Evolutionary conservation across 2,797 vertebrate genomes (phyloP), one percentile per base, ranked within the genome.

Genomic region (Botia almorhae): DNA sequence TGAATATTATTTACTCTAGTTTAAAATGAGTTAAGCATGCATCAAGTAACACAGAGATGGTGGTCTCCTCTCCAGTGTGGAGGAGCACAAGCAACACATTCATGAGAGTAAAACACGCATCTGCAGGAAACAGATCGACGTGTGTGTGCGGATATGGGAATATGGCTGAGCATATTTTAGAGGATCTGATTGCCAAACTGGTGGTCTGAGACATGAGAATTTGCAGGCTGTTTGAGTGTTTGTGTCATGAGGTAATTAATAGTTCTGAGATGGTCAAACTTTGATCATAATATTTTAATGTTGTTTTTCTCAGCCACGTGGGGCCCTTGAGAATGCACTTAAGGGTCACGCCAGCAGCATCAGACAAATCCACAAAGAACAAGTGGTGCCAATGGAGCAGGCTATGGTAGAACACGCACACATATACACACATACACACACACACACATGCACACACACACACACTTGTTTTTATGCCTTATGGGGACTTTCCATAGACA

Each of bases 351-450:
- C 93, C 81, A 95, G 93, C 87, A 96, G 82, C 67, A 94, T 98
- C 86, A 91, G 93, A 84, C 89, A 84, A 84, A 95, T 98, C 86
- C 94, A 99, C 87, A 91, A 87, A 74, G 92, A 95, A 4, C 93
- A 94, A 81, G 95, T 97, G 7, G 65, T 96, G 74, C 96, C 96
- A 0, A 81, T 98, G 91, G 95, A 96, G 85, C 94, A 96, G 85
- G 92, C 94, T 51, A 95, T 96, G 97, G 97, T 98, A 96, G 96
- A 53, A 39, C 51, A 23, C 4, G 3, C 33, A 33, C 16, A 39
- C 23, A 48, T 29, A 16, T 5, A 33, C 33, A 33, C 23, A 26
- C 23, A 26, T 26, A 26, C 23, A 26, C 23, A 26, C 23, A 26
- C 23, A 26, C 23, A n/a, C n/a, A n/a, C n/a, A n/a, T n/a, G n/a